These are phyloP conservation scores for Danio albolineatus DNA, from an alignment of 2,797 vertebrate genomes.

Conservation along the genomic window DNA sequence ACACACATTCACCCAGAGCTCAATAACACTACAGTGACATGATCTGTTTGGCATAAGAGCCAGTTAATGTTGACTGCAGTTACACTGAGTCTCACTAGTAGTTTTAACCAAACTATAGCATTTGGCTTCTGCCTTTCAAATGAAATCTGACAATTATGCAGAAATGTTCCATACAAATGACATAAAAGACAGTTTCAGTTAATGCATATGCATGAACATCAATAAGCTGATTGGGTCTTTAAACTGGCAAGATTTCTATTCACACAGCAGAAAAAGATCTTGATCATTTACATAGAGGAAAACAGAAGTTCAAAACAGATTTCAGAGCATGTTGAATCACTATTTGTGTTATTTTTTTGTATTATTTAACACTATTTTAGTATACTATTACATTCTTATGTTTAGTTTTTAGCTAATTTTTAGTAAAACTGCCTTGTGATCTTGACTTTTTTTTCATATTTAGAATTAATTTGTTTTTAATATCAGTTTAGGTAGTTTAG, in stretches of 20 bases:
- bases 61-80: background rate
- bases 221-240: background rate
- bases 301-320: no score
- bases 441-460: no score
- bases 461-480: no score
- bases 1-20: constrained; percentile 1
- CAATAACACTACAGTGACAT: constrained; percentile 8
- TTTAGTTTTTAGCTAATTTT: no score
- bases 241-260: background rate
- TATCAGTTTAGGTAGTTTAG: no score
- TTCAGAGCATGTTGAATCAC: no score
- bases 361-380: no score
- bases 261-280: background rate
- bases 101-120: background rate
- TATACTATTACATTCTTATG: no score
- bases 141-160: background rate
- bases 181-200: background rate
- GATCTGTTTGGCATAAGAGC: constrained; percentile 5
- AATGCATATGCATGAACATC: background rate
- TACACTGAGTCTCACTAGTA: background rate
- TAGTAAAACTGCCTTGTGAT: no score
- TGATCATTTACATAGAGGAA: no score
- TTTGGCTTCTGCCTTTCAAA: no score
- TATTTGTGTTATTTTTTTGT: no score
- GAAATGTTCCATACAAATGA: background rate